These are phyloP conservation scores for Drosophila siamana DNA, from an alignment of 2,888 invertebrate genomes.

Conservation along the genomic window DNA sequence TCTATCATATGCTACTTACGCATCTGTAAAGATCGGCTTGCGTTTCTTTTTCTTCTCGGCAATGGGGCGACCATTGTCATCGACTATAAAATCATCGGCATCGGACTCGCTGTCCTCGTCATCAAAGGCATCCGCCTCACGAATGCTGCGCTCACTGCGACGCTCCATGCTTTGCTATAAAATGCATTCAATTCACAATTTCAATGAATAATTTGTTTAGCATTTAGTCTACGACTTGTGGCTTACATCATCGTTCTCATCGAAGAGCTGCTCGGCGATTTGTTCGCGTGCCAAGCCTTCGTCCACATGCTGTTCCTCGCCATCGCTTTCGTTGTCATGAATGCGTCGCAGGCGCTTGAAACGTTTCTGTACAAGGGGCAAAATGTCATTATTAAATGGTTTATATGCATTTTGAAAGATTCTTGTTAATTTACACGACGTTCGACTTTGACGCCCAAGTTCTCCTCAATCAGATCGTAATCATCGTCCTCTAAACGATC, in stretches of 20 bases:
- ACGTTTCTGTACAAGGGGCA: slow-evolving; percentile 88
- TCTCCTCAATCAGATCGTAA: slow-evolving; percentile 98
- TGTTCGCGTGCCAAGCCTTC: slow-evolving; percentile 93
- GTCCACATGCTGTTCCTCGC: slow-evolving; percentile 91
- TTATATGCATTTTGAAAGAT: neutral
- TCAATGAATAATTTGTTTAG: neutral
- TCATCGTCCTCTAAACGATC: slow-evolving; percentile 99
- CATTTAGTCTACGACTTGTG: neutral
- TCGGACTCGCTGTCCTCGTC: slow-evolving; percentile 94
- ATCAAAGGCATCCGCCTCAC: slow-evolving; percentile 86
- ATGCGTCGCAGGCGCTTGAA: slow-evolving; percentile 94
- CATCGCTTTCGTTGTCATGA: slow-evolving; percentile 96
- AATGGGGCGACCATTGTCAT: slow-evolving; percentile 96
- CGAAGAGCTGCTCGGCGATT: slow-evolving; percentile 95
- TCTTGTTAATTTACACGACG: slow-evolving; percentile 88
- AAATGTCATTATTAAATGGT: neutral
- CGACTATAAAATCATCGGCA: slow-evolving; percentile 98
- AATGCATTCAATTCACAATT: neutral
- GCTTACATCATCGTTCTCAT: slow-evolving; percentile 92
- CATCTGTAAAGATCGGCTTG: slow-evolving; percentile 93
- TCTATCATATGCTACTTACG: too few relatives aligned
- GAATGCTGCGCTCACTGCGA: slow-evolving; percentile 89
- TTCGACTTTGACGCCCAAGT: slow-evolving; percentile 97
- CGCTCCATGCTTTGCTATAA: slow-evolving; percentile 90
- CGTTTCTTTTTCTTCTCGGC: slow-evolving; percentile 92